Evolutionary conservation across 2,113 vertebrate species (phyloP), one percentile per base, ranked within the genome.

Genomic region (Heterotis niloticus): DNA sequence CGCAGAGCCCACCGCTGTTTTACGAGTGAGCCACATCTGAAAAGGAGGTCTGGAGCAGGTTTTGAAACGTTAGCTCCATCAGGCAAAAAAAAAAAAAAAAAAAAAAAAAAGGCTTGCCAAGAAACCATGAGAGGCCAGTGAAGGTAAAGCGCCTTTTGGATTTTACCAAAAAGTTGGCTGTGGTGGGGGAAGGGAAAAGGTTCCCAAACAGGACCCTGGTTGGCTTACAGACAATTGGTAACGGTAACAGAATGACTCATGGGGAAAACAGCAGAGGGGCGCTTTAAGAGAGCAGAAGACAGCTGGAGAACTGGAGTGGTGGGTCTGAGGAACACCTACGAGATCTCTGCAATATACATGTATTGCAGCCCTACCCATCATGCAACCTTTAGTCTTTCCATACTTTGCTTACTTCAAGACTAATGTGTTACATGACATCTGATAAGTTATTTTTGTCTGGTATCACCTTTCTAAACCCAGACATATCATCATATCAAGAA

Each of bases 41-140:
- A 86, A 57, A 85, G 67, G 80, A 68, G 78, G 87, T 83, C 88
- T 85, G 85, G 85, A 86, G 82, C 85, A 87, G 86, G 89, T 87
- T 81, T 84, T 64, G 85, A 82, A 88, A 85, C 84, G 83, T 85
- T 82, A 60, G 76, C 71, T 84, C 76, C 72, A 74, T 79, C 80
- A 90, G 87, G 86, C 81, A 5, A 85, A 84, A 80, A 87, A 12
- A 70, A 34, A 44, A 44, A 84, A 80, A 87, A 12, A 70, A 34
- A 44, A 44, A 5, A 85, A 84, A 80, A 87, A 12, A 70, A 34
- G 7, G 7, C 83, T 82, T 79, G 77, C 1, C 65, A 85, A 87
- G 88, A 84, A 79, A 24, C 68, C 28, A n/a, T 0, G 12, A 20
- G 52, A 82, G 82, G 79, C 75, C 28, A 72, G 68, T 26, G 77